Evolutionary conservation across 2,888 invertebrate genomes (phyloP), one percentile per base, ranked within the genome.

Genomic region (Mythimna vitellina): DNA sequence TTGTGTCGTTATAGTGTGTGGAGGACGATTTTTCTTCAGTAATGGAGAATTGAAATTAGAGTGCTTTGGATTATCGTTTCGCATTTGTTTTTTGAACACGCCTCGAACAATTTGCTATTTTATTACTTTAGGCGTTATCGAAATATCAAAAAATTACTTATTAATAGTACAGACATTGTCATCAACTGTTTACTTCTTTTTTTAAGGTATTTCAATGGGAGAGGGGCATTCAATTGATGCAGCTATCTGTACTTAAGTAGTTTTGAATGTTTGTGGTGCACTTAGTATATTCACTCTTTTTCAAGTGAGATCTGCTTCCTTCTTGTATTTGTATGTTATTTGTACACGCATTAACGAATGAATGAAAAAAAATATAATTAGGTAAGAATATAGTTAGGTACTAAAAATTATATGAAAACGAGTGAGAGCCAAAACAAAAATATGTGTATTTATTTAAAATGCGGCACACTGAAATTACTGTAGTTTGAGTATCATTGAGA

Each of bases 1-100:
- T 78, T 67, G 20, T 29, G 57, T 77, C 25, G 63, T 57, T 82
- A 68, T 35, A 32, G 22, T 58, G 53, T n/a, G 58, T 65, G n/a
- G 20, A n/a, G 7, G 20, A 10, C 42, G n/a, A 54, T 76, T 64
- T 70, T 72, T 66, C 25, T 53, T 57, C 14, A 8, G 64, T 58
- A 63, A 65, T 64, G 53, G 29, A 38, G 20, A 22, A 56, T 8
- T 22, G 9, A 68, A 73, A 63, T 76, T 58, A 54, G 65, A 66
- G 29, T 67, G 49, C 38, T 29, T 58, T 8, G 3, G 53, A 35
- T 65, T 12, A 60, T 51, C 29, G 61, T 46, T 57, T n/a, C 20
- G 25, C 38, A 49, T 53, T 58, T 51, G 38, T 20, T 65, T 35
- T 46, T 51, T 29, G 12, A 5, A 2, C 14, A 46, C 35, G 12